Percentiles rank a stretch among this genome's conserved stretches.
Evolutionary conservation across 2,797 vertebrate species (phyloP).

Genomic region (Pteronotus mesoamericanus): DNA sequence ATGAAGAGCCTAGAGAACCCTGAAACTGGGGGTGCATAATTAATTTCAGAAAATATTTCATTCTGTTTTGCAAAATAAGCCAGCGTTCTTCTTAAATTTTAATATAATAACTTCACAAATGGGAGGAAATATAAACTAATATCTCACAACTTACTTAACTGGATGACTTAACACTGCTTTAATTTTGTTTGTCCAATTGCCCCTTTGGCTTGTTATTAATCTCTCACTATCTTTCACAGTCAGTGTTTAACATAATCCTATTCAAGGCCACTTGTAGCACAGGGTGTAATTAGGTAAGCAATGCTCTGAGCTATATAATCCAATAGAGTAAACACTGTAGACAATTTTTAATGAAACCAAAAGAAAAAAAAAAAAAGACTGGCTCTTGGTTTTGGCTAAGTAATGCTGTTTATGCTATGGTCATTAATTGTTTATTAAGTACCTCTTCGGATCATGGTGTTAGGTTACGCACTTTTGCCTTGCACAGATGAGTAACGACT

Average conservation of each 20-base stretch:
- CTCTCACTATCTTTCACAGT: background rate
- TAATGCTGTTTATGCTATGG: background rate
- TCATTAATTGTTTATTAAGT: conserved; percentile 31
- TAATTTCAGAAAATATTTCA: background rate
- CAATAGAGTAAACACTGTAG: background rate
- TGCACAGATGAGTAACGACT: background rate
- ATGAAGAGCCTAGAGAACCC: background rate
- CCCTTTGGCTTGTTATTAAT: conserved; percentile 19
- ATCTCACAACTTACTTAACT: background rate
- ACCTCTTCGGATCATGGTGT: background rate
- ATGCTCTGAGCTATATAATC: background rate
- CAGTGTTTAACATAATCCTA: background rate
- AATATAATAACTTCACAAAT: background rate
- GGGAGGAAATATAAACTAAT: background rate
- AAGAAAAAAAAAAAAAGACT: background rate
- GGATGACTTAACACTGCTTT: background rate
- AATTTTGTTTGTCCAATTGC: conserved; percentile 17
- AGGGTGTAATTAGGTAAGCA: background rate
- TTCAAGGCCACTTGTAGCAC: background rate
- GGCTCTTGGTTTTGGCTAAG: background rate
- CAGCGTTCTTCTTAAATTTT: background rate
- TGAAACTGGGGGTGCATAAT: background rate
- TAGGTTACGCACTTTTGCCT: background rate
- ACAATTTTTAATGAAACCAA: background rate
- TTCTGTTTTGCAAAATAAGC: conserved; percentile 16